These are phyloP conservation scores for Meriones psammophilus DNA, from an alignment of 2,797 vertebrate species.

Conservation along the genomic window DNA sequence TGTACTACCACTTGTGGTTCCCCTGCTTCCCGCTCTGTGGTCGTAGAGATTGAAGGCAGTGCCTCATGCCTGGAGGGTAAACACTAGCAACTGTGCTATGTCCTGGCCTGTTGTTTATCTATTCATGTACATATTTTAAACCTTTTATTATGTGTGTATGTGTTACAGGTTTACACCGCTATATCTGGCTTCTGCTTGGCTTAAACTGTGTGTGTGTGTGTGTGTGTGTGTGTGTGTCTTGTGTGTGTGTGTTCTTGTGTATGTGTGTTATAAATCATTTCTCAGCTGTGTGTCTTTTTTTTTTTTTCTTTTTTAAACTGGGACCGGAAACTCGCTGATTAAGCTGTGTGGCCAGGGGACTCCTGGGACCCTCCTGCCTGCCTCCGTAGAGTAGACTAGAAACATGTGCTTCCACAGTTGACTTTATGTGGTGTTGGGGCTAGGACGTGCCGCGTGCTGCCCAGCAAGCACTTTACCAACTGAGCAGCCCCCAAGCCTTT, in stretches of 20 bases:
- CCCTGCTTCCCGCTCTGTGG: neutral
- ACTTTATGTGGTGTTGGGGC: neutral
- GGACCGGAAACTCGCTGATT: neutral
- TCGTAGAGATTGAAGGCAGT: too few relatives aligned
- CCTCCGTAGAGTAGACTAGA: neutral
- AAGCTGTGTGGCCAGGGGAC: neutral
- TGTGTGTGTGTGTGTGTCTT: too few relatives aligned
- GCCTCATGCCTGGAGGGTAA: too few relatives aligned
- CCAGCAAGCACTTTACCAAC: neutral
- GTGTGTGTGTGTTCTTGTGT: neutral
- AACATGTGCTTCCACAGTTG: too few relatives aligned
- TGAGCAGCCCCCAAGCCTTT: neutral
- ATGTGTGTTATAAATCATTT: neutral
- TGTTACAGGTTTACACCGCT: neutral
- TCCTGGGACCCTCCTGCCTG: neutral
- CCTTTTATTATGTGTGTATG: neutral
- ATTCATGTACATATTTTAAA: too few relatives aligned
- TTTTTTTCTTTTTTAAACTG: neutral
- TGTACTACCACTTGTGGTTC: too few relatives aligned
- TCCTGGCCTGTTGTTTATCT: too few relatives aligned
- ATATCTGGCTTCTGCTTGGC: neutral
- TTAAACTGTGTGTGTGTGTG: neutral
- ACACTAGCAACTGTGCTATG: too few relatives aligned
- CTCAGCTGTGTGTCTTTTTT: neutral
- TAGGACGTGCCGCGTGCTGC: neutral